Evolutionary conservation across 2,797 vertebrate genomes (phyloP).

Genomic region (Sorex maritimensis): DNA sequence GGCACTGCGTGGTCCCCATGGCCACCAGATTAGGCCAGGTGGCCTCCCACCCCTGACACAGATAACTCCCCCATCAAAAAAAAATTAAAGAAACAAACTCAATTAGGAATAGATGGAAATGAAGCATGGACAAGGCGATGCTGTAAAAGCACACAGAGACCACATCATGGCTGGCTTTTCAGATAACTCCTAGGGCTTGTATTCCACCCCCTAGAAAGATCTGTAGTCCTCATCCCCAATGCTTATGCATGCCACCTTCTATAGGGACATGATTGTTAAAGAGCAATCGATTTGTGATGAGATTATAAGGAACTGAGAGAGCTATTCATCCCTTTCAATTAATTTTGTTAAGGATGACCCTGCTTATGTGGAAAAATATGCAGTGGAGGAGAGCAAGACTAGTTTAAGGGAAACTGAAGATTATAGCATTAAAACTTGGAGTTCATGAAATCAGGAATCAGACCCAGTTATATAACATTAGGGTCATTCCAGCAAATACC

Average conservation of each 20-base stretch:
- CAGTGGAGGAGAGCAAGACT: conserved; percentile 32
- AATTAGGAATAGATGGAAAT: neutral
- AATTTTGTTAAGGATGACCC: neutral
- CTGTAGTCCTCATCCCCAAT: neutral
- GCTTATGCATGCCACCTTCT: neutral
- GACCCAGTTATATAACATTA: conserved; percentile 20
- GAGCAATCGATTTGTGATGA: neutral
- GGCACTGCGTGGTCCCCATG: too few species aligned
- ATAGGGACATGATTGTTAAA: neutral
- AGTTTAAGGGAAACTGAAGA: conserved; percentile 32
- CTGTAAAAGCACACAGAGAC: neutral
- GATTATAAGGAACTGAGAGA: neutral
- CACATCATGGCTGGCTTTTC: neutral
- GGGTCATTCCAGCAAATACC: conserved; percentile 6
- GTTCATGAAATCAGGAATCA: conserved; percentile 30
- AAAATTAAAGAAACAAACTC: too few species aligned
- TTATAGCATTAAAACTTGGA: conserved; percentile 12
- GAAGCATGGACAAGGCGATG: neutral
- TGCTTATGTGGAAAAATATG: conserved; percentile 26
- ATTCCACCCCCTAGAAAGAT: neutral
- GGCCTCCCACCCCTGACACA: too few species aligned
- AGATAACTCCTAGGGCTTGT: neutral
- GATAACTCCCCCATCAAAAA: too few species aligned
- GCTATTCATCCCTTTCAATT: neutral
- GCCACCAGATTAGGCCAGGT: too few species aligned